A percentile compares a stretch with the other conserved stretches of the same genome.
Conservation (phyloP, 2,113 vertebrate genomes). For the Rhinopomastus cyanomelas region DNA sequence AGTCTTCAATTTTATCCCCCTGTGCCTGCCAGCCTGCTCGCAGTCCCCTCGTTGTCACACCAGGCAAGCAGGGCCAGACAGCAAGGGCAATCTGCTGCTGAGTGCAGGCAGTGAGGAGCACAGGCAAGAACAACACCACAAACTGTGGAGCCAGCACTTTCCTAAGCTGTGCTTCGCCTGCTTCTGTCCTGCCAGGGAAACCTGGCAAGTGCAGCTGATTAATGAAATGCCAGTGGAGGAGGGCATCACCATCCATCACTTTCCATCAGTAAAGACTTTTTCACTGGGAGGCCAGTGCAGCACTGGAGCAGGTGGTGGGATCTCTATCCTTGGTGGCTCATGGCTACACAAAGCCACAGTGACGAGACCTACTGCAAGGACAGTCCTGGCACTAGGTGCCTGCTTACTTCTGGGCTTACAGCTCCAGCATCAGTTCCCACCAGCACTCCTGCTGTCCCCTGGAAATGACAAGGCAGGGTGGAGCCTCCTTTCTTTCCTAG, state of each 20-base stretch:
- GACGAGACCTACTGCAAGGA: rapidly evolving
- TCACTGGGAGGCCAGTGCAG: not conserved
- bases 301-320: not conserved
- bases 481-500: not conserved
- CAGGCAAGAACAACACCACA: rapidly evolving
- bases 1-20: not conserved
- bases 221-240: not conserved
- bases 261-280: not conserved
- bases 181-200: not conserved
- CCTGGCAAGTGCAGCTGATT: not conserved
- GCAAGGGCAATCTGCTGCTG: not conserved
- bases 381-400: not conserved
- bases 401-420: not conserved
- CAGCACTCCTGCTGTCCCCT: not conserved
- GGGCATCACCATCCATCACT: not conserved
- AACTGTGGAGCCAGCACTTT: rapidly evolving
- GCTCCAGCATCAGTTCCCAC: not conserved
- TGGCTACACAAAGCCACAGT: not conserved
- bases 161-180: not conserved
- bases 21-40: rapidly evolving
- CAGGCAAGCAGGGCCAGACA: rapidly evolving
- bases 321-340: not conserved
- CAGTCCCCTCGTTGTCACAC: not conserved
- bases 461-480: not conserved
- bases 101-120: rapidly evolving